phyloP scores from a whole-genome alignment of 1,140 invertebrate genomes.

The Drosophila serrata region DNA sequence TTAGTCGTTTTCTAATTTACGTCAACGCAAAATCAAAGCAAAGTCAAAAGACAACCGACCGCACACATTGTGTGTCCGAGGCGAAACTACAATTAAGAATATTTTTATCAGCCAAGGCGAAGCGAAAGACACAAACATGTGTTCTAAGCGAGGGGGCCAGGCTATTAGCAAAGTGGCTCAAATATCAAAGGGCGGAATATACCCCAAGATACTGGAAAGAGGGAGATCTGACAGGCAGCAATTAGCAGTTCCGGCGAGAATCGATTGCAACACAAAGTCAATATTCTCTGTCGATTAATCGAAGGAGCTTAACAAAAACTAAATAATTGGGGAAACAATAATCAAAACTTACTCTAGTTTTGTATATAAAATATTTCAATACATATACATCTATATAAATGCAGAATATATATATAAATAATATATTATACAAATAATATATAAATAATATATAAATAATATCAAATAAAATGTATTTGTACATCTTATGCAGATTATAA shows the following conservation, averaged over 20 bases:
- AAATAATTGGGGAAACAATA: background rate
- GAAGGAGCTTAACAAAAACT: background rate
- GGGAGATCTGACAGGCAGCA: slow-evolving; percentile 50
- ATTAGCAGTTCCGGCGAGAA: slow-evolving; percentile 55
- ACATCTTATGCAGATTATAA: too few relatives aligned
- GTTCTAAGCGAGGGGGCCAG: background rate
- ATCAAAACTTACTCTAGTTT: background rate
- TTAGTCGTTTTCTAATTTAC: slow-evolving; percentile 56
- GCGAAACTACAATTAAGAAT: slow-evolving; percentile 71
- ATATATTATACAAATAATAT: too few relatives aligned
- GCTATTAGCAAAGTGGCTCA: slow-evolving; percentile 80
- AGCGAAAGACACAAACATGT: background rate
- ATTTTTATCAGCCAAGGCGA: slow-evolving; percentile 68
- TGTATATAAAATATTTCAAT: too few relatives aligned
- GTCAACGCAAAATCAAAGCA: slow-evolving; percentile 80
- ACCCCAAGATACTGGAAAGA: background rate
- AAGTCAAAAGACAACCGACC: slow-evolving; percentile 71
- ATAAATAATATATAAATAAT: background rate
- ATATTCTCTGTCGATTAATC: slow-evolving; percentile 3
- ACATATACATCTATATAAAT: too few relatives aligned
- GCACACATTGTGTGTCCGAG: slow-evolving; percentile 66
- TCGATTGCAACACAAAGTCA: slow-evolving; percentile 12
- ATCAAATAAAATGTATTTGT: background rate
- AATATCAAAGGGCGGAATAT: slow-evolving; percentile 72
- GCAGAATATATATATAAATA: too few relatives aligned